A percentile compares a stretch with the other conserved stretches of the same genome.
phyloP scores from a whole-genome alignment of 2,113 vertebrate species.

The Lanius ludovicianus region DNA sequence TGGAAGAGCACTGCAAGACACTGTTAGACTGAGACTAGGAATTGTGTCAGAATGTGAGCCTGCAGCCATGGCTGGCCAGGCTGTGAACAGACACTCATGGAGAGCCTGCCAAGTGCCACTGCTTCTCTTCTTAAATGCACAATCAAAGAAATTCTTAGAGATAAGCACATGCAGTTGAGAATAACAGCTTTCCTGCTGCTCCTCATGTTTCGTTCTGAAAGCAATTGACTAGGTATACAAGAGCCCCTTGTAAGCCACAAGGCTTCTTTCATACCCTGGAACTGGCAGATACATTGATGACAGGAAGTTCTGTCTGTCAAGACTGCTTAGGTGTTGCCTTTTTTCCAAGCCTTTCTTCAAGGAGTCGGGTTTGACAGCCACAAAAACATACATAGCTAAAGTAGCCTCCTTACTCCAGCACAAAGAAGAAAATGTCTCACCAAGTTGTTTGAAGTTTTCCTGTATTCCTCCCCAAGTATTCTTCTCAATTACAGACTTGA shows the following conservation, averaged over 20 bases:
- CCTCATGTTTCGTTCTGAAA: neutral
- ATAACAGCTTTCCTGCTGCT: neutral
- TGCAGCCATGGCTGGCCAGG: neutral
- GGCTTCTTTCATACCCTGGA: neutral
- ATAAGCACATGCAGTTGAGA: neutral
- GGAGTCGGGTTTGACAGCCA: neutral
- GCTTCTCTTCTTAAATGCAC: neutral
- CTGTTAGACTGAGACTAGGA: neutral
- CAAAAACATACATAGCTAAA: neutral
- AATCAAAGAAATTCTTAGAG: neutral
- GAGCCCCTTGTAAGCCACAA: neutral
- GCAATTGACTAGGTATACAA: neutral
- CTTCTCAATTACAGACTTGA: conserved; percentile 94
- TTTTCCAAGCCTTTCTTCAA: neutral
- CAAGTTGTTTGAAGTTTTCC: conserved; percentile 89
- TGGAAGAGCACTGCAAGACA: neutral
- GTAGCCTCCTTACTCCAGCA: neutral
- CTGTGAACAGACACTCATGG: neutral
- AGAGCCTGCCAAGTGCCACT: neutral
- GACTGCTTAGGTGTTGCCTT: neutral
- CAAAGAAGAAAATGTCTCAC: conserved; percentile 70
- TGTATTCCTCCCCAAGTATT: conserved; percentile 94
- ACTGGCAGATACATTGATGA: neutral
- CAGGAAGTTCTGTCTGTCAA: neutral
- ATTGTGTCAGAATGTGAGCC: neutral